Conservation (phyloP, 2,797 vertebrate genomes). For the Epinephelus malabaricus region DNA sequence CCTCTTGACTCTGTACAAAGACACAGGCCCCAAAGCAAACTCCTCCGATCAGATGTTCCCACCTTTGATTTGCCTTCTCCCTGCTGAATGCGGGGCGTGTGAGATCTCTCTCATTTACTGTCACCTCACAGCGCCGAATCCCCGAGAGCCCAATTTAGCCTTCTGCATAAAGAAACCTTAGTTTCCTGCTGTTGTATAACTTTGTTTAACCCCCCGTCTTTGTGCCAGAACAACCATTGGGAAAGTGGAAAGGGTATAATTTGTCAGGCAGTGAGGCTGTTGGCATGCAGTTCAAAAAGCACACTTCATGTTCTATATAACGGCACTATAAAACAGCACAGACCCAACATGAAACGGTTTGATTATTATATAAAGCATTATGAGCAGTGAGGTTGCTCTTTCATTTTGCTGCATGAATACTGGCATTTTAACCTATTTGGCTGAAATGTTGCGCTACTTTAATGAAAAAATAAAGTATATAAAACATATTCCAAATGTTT, state of each 20-base stretch:
- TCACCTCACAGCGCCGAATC: conserved; percentile 20
- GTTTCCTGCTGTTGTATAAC: conserved; percentile 46
- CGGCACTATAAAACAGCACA: conserved; percentile 42
- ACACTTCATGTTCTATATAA: conserved; percentile 32
- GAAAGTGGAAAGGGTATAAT: conserved; percentile 57
- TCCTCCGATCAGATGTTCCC: conserved; percentile 40
- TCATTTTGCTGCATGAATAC: conserved; percentile 11
- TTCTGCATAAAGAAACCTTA: conserved; percentile 29
- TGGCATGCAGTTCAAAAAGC: conserved; percentile 57
- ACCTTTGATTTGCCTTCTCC: conserved; percentile 41
- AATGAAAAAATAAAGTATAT: not conserved
- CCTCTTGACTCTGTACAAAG: conserved; percentile 48
- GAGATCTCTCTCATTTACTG: conserved; percentile 32
- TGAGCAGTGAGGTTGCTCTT: conserved; percentile 20
- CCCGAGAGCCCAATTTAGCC: conserved; percentile 46
- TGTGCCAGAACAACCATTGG: conserved; percentile 47
- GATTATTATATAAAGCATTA: conserved; percentile 18
- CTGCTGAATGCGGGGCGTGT: conserved; percentile 5
- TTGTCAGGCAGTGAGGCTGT: conserved; percentile 52
- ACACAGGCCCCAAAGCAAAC: conserved; percentile 24
- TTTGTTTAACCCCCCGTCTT: conserved; percentile 41
- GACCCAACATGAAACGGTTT: conserved; percentile 29
- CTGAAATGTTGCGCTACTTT: not conserved
- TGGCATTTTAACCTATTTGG: conserved; percentile 11
- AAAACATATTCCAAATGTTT: conserved; percentile 2